Evolutionary conservation across 2,797 vertebrate genomes (phyloP).

Genomic region (Danio aesculapii): DNA sequence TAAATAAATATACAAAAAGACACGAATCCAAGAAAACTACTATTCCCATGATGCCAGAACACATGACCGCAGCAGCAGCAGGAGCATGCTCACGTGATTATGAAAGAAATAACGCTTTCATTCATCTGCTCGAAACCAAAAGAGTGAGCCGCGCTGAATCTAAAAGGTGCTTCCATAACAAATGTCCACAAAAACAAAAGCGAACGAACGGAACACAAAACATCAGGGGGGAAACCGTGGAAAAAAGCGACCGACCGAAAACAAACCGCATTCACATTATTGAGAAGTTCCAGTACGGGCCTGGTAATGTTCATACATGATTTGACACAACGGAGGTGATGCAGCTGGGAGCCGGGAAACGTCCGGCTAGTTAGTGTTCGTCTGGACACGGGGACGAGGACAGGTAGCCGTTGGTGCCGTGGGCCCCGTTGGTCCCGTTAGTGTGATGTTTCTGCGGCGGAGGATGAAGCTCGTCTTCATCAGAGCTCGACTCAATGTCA

Average conservation of each 20-base stretch:
- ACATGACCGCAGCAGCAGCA: constrained; percentile 80
- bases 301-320: constrained; percentile 81
- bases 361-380: constrained; percentile 86
- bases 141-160: constrained; percentile 77
- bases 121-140: constrained; percentile 79
- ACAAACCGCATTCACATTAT: constrained; percentile 82
- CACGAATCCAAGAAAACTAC: constrained; percentile 82
- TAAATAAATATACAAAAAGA: constrained; percentile 86
- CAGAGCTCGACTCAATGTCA: constrained; percentile 96
- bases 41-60: constrained; percentile 83
- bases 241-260: constrained; percentile 65
- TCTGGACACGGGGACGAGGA: constrained; percentile 80
- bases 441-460: constrained; percentile 85
- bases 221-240: constrained; percentile 39
- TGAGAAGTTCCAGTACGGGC: constrained; percentile 86
- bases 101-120: constrained; percentile 74
- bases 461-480: constrained; percentile 89
- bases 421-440: constrained; percentile 87
- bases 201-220: constrained; percentile 67
- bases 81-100: constrained; percentile 88
- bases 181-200: constrained; percentile 68
- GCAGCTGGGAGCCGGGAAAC: constrained; percentile 64
- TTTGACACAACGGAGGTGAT: constrained; percentile 62
- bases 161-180: constrained; percentile 83
- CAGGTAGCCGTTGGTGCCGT: constrained; percentile 95